Evolutionary conservation across 2,113 vertebrate species (phyloP).

Genomic region (Probosciger aterrimus): DNA sequence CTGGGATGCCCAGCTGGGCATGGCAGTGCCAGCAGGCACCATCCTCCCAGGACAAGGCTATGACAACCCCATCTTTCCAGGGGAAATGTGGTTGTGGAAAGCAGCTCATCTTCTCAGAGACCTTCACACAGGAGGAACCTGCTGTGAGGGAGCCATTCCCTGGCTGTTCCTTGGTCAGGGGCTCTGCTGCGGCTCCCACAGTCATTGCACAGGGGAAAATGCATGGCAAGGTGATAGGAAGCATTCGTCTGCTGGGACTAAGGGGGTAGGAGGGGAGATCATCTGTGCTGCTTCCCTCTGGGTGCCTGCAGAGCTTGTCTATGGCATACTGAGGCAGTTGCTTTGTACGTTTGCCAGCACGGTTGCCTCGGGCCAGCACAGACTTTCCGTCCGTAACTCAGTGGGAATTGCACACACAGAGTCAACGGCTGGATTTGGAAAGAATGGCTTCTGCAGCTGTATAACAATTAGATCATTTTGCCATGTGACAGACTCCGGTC

Average conservation of each 20-base stretch:
- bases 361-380: neutral
- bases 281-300: neutral
- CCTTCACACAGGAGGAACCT: neutral
- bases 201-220: neutral
- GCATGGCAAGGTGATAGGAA: neutral
- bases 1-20: neutral
- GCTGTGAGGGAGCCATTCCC: neutral
- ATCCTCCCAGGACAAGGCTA: neutral
- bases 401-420: neutral
- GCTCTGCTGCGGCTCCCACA: neutral
- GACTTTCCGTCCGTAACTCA: neutral
- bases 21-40: accelerated
- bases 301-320: neutral
- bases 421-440: neutral
- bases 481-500: neutral
- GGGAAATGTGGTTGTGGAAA: neutral
- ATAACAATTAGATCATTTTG: neutral
- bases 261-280: neutral
- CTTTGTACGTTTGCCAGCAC: neutral
- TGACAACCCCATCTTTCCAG: neutral
- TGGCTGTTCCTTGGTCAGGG: neutral
- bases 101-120: neutral
- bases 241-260: neutral
- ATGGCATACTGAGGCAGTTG: neutral
- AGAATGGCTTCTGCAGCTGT: neutral